phyloP scores from a whole-genome alignment of 2,113 vertebrate genomes.

The Progne subis region DNA sequence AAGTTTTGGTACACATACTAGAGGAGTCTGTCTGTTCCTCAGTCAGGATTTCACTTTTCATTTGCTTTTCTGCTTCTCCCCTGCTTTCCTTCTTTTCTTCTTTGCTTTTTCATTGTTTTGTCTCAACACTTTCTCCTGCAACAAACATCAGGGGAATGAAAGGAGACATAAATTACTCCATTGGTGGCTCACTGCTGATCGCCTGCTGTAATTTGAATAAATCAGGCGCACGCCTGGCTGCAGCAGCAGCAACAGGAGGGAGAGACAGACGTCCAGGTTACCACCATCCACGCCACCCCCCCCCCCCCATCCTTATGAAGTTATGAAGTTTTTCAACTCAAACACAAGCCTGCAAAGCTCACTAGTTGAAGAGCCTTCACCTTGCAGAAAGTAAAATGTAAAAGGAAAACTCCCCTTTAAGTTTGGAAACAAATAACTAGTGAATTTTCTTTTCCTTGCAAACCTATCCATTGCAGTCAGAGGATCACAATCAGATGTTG shows the following conservation, averaged over 20 bases:
- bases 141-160: neutral
- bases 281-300: too few species aligned
- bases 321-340: neutral
- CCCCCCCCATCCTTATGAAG: neutral
- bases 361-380: neutral
- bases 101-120: neutral
- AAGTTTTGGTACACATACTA: neutral
- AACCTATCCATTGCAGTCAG: neutral
- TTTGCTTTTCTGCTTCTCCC: neutral
- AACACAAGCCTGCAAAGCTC: neutral
- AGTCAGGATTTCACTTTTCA: neutral
- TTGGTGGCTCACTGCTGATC: constrained; percentile 22
- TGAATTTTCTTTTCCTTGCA: neutral
- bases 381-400: neutral
- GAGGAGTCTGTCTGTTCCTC: neutral
- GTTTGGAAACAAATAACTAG: neutral
- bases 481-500: neutral
- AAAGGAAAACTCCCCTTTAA: neutral
- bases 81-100: neutral
- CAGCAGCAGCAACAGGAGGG: constrained; percentile 1
- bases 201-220: constrained; percentile 12
- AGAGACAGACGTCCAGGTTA: neutral
- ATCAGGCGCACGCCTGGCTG: neutral
- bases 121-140: neutral
- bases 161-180: neutral